Evolutionary conservation across 2,797 vertebrate genomes (phyloP).

Genomic region (Poeciliopsis infans): DNA sequence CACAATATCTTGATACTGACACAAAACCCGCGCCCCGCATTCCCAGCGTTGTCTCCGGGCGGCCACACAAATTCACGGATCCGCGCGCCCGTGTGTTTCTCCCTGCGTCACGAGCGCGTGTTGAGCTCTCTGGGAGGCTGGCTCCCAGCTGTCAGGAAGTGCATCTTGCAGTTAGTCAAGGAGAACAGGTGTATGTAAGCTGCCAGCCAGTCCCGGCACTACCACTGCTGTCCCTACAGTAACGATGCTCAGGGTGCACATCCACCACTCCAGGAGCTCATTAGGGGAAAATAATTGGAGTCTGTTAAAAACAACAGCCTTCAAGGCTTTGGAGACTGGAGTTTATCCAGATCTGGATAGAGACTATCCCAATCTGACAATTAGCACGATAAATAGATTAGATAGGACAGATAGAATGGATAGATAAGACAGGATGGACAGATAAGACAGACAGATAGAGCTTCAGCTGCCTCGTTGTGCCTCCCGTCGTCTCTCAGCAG

Average conservation of each 20-base stretch:
- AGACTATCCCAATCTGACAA: constrained; percentile 32
- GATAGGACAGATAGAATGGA: background rate
- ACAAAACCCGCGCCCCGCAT: background rate
- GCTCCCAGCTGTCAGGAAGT: constrained; percentile 75
- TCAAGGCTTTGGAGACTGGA: constrained; percentile 62
- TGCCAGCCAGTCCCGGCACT: constrained; percentile 75
- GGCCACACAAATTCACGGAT: constrained; percentile 21
- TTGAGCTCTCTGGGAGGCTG: constrained; percentile 52
- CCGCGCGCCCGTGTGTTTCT: constrained; percentile 27
- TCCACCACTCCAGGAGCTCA: constrained; percentile 73
- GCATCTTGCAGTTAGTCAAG: constrained; percentile 74
- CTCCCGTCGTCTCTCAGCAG: constrained; percentile 30
- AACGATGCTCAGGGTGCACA: constrained; percentile 73
- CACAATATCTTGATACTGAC: no score
- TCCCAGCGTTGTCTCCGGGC: constrained; percentile 4
- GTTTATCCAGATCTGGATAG: constrained; percentile 64
- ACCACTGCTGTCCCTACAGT: constrained; percentile 68
- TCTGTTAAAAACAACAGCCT: constrained; percentile 73
- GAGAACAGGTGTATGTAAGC: constrained; percentile 72
- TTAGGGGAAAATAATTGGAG: constrained; percentile 81
- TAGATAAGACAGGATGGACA: background rate
- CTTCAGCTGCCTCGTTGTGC: background rate
- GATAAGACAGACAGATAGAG: background rate
- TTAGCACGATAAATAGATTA: constrained; percentile 14
- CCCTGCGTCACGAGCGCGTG: constrained; percentile 26